Percentiles rank a stretch among this genome's conserved stretches.
Evolutionary conservation across 2,888 invertebrate genomes (phyloP).

Genomic region (Hyles lineata): DNA sequence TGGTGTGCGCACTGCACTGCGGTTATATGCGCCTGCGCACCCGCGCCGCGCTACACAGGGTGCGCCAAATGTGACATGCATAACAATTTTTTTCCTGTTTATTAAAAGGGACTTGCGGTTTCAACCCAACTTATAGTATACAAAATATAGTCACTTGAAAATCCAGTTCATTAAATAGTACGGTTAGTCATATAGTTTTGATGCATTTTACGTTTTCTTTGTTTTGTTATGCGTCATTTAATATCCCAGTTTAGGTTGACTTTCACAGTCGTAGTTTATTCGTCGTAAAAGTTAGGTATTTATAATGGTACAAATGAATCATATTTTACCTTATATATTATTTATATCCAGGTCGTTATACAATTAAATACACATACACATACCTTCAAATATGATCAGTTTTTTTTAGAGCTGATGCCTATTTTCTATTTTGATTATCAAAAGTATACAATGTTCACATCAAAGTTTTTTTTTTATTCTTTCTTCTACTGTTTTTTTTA

Average conservation of each 20-base stretch:
- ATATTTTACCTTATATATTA: no score
- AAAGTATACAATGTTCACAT: no score
- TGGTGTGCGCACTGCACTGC: conserved; percentile 54
- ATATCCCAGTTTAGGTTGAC: background rate
- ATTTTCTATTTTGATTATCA: no score
- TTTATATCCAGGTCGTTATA: no score
- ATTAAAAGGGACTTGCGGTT: conserved; percentile 33
- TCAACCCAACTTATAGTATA: conserved; percentile 14
- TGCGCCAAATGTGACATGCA: conserved; percentile 53
- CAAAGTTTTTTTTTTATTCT: no score
- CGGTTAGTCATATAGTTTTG: conserved; percentile 5
- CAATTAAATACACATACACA: no score
- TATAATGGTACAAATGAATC: no score
- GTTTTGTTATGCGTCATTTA: background rate
- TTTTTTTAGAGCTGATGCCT: no score
- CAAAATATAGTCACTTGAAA: background rate
- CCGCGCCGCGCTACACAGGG: conserved; percentile 58
- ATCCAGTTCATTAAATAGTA: conserved; percentile 3
- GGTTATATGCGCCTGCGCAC: conserved; percentile 73
- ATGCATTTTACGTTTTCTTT: background rate
- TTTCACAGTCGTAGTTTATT: background rate
- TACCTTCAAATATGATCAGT: no score
- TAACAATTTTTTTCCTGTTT: conserved; percentile 50
- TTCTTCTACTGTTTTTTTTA: no score
- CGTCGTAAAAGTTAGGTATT: no score